Conservation (phyloP, 2,113 vertebrate species). For the Nothobranchius furzeri region DNA sequence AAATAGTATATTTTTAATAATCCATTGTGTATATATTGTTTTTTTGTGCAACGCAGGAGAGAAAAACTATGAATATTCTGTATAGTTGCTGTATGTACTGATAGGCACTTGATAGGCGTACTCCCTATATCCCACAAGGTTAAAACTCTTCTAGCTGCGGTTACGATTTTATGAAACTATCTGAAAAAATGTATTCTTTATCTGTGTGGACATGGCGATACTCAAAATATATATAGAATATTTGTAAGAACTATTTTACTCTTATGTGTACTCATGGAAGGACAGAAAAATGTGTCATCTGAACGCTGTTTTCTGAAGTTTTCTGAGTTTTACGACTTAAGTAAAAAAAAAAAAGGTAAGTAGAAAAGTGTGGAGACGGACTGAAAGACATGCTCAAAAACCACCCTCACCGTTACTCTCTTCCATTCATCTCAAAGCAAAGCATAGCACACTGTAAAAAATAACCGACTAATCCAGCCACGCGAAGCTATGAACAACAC, state of each 20-base stretch:
- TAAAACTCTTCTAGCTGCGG: constrained; percentile 72
- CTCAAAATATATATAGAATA: constrained; percentile 74
- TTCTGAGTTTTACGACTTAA: constrained; percentile 59
- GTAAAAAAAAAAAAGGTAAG: constrained; percentile 37
- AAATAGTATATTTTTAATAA: constrained; percentile 74
- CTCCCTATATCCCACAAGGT: constrained; percentile 74
- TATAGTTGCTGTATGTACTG: constrained; percentile 80
- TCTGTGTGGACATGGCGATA: constrained; percentile 70
- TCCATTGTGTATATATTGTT: constrained; percentile 76
- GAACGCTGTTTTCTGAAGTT: constrained; percentile 44
- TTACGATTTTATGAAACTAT: constrained; percentile 70
- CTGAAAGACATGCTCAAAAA: constrained; percentile 60
- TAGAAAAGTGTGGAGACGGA: constrained; percentile 58
- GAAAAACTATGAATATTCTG: constrained; percentile 78
- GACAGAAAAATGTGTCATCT: constrained; percentile 51
- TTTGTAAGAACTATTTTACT: constrained; percentile 72
- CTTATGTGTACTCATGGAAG: constrained; percentile 60
- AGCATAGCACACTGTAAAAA: constrained; percentile 61
- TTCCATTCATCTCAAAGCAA: constrained; percentile 56
- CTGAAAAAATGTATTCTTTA: constrained; percentile 59
- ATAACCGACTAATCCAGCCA: constrained; percentile 62
- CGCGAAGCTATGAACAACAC: constrained; percentile 68
- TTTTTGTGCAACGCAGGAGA: constrained; percentile 75
- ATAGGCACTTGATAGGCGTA: constrained; percentile 84
- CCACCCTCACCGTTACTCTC: constrained; percentile 56